Base-by-base conservation (phyloP, 2,888 invertebrate species). In the Sesia apiformis region DNA sequence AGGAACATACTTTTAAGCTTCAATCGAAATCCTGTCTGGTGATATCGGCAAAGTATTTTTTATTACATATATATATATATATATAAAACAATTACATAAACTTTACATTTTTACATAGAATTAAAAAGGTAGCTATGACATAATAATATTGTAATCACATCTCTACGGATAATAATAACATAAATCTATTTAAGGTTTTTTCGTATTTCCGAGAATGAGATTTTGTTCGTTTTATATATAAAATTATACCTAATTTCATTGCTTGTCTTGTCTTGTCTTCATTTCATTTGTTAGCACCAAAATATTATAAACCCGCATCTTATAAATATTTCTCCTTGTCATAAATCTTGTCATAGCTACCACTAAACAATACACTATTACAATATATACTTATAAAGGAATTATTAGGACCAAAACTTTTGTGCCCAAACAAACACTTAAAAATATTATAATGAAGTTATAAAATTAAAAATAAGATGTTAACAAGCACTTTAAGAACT, bases 1-100 rank as follows among this genome's bases (percentile, higher is more conserved):
- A 79, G 85, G 84, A 78, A 81, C 81, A 78, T 82, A 78, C 70
- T 23, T 71, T 68, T 67, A 55, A 53, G 58, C 49, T 57, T 56
- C 39, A 55, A 52, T 50, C 38, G 50, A 39, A 50, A 39, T 50
- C 38, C 23, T 50, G 38, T 38, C 50, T 38, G 50, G 39, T 50
- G 50, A 38, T 50, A 50, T 50, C 50, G 38, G 50, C 7, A 23
- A 23, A 23, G 23, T 23, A 23, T 23, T 50, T 50, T 50, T 50
- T 23, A n/a, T 3, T 49, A 8, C 23, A 43, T 43, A 43, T 7
- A n/a, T 46, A 8, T 8, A 46, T 8, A 7, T 46, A 5, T 23
- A 39, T 23, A 50, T 38, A 50, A 50, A 7, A 50, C 39, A 38
- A 7, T 50, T 38, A 50, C 50, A 50, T 46, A 8, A 4, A 49